Evolutionary conservation across 2,888 invertebrate species (phyloP).

Genomic region (Caradrina kadenii): DNA sequence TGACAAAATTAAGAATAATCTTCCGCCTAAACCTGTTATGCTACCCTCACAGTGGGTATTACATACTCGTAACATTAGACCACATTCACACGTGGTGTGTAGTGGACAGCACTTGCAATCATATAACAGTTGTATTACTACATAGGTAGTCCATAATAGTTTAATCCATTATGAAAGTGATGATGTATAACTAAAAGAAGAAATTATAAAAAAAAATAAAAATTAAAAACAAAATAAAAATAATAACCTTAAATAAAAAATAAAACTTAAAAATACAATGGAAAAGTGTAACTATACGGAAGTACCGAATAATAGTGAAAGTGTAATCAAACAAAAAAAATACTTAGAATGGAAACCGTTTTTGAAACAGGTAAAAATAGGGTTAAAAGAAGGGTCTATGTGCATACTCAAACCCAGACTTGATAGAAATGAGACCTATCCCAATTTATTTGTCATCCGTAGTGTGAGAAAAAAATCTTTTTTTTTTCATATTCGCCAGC

Average conservation of each 20-base stretch:
- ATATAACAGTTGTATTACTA: too few relatives aligned
- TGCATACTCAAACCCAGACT: too few relatives aligned
- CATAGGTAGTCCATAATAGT: too few relatives aligned
- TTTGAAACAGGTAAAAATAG: slow-evolving; percentile 38
- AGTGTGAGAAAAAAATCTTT: too few relatives aligned
- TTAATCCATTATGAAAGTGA: too few relatives aligned
- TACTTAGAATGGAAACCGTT: slow-evolving; percentile 39
- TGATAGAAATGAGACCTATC: too few relatives aligned
- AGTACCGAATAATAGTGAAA: slow-evolving; percentile 15
- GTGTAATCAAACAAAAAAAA: slow-evolving; percentile 5
- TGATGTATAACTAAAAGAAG: background rate
- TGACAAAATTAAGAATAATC: too few relatives aligned
- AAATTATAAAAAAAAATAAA: background rate
- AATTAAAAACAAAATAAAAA: background rate
- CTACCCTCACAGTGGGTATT: too few relatives aligned
- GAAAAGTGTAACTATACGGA: slow-evolving; percentile 24
- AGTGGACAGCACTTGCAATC: background rate
- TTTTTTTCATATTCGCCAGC: too few relatives aligned
- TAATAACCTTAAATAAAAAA: background rate
- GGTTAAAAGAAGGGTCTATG: background rate
- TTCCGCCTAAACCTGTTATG: too few relatives aligned
- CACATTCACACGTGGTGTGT: background rate
- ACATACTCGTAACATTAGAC: background rate
- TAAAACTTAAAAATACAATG: slow-evolving; percentile 10
- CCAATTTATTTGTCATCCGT: too few relatives aligned